Base-by-base conservation (phyloP, 2,113 vertebrate genomes). In the Oryzias curvinotus region DNA sequence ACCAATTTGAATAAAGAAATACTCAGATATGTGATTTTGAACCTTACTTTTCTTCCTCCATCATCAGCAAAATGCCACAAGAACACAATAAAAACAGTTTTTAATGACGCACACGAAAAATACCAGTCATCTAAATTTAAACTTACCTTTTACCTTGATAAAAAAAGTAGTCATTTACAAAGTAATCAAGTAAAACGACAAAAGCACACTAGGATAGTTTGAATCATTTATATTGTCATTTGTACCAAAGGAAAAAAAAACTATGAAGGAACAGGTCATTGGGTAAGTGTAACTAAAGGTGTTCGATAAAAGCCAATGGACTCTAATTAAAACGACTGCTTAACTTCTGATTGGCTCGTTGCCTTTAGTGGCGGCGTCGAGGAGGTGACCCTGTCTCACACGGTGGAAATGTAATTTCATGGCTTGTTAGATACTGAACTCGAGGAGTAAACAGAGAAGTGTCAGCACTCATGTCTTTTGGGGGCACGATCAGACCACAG, bases 401-500 rank as follows among this genome's bases (percentile, higher is more conserved):
- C 48, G 73, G 76, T 77, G 85, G 83, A 88, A 89, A 78, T 85
- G 78, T 87, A 89, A 90, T 91, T 91, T 88, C 87, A 89, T 75
- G 85, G 88, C 66, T 84, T 83, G 86, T 86, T 89, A 83, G 80
- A 85, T 80, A 65, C 54, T 63, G 66, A 84, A 85, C 65, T 77
- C 56, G 44, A 46, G 68, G 53, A 71, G 83, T 85, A 85, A 87
- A 88, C 78, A 80, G 51, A 58, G 72, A 65, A 63, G 75, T 66
- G 71, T 71, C 56, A 54, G 58, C 7, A 52, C 60, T 73, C 18
- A 5, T 19, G 21, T 81, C 59, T 66, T 65, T 71, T 30, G 36
- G 70, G 70, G 73, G 47, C 59, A 53, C n/a, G 44, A 54, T 70
- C 43, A 4, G 68, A 72, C 71, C 65, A 52, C 59, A 19, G 18